A percentile compares a stretch with the other conserved stretches of the same genome.
Conservation (phyloP, 2,797 vertebrate species). For the Melopsittacus undulatus region DNA sequence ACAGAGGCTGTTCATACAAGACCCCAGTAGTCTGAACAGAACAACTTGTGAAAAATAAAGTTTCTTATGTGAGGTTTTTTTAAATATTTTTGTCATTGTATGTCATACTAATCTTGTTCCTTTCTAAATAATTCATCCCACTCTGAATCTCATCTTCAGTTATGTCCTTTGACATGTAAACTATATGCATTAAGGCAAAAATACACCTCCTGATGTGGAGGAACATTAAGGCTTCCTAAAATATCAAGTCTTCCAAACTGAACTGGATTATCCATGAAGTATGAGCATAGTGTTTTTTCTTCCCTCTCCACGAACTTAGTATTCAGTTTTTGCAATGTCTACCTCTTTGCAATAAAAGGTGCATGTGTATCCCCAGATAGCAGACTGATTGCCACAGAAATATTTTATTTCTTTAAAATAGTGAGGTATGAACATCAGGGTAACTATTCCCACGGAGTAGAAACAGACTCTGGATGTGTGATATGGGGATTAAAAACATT, state of each 20-base stretch:
- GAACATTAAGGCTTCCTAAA: background rate
- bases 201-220: background rate
- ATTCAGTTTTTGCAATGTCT: background rate
- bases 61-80: background rate
- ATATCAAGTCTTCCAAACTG: background rate
- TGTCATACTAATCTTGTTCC: background rate
- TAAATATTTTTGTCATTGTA: background rate
- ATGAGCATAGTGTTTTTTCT: background rate
- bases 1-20: background rate
- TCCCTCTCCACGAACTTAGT: background rate
- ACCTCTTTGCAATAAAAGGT: background rate
- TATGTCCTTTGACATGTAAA: background rate
- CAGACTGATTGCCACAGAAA: background rate
- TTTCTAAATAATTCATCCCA: background rate
- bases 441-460: background rate
- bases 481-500: conserved; percentile 22
- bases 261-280: background rate
- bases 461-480: background rate
- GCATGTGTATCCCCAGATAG: background rate
- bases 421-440: background rate
- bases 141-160: background rate
- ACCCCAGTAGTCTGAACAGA: background rate
- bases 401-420: background rate
- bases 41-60: background rate
- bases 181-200: background rate